These are phyloP conservation scores for Martes martes DNA, from an alignment of 2,113 vertebrate species.

Conservation along the genomic window DNA sequence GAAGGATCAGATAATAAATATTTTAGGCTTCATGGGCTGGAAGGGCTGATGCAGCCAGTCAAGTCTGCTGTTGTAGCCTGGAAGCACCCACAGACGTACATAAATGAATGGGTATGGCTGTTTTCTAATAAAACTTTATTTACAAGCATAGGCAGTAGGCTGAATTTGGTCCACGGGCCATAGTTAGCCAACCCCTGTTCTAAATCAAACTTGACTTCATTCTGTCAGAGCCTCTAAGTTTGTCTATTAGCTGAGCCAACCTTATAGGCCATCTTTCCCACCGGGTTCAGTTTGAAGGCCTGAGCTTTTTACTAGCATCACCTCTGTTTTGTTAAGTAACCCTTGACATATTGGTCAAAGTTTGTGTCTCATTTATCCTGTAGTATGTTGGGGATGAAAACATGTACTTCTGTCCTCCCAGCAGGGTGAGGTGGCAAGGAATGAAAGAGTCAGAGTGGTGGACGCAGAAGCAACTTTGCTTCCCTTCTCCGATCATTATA, in stretches of 20 bases:
- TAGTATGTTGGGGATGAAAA: not conserved
- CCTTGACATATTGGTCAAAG: not conserved
- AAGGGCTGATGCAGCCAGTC: not conserved
- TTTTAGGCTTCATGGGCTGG: not conserved
- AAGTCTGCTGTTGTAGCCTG: not conserved
- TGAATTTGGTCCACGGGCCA: not conserved
- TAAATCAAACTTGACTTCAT: not conserved
- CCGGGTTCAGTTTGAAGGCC: not conserved
- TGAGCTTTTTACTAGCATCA: not conserved
- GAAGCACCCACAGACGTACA: not conserved
- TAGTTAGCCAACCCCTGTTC: not conserved
- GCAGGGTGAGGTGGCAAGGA: not conserved
- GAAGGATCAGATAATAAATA: not conserved
- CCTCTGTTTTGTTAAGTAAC: not conserved
- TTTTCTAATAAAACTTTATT: constrained; percentile 18
- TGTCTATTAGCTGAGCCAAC: not conserved
- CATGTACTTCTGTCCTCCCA: not conserved
- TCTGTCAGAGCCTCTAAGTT: not conserved
- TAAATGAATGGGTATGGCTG: not conserved
- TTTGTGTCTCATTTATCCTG: not conserved
- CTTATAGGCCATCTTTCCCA: not conserved
- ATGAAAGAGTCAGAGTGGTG: not conserved
- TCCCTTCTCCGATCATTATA: not conserved
- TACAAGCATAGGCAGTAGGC: not conserved
- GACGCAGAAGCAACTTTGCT: not conserved